Conservation (phyloP, 1,140 invertebrate genomes). For the Magallana angulata region DNA sequence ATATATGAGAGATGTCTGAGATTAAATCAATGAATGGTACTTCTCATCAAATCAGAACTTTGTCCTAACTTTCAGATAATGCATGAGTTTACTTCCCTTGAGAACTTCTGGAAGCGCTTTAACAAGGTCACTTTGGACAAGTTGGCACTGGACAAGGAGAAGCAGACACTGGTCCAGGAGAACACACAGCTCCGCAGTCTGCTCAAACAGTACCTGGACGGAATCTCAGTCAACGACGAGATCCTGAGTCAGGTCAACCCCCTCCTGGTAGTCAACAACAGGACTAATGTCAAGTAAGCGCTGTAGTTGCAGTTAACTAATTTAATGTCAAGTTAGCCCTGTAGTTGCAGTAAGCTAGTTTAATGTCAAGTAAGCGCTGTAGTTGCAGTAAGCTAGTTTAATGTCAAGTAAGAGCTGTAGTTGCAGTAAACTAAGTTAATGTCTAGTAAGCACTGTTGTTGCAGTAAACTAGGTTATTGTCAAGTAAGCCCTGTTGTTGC, state of each 20-base stretch:
- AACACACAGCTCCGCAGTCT: slow-evolving; percentile 77
- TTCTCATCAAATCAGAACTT: neutral
- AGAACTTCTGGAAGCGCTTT: slow-evolving; percentile 80
- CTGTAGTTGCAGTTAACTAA: neutral
- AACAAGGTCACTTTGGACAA: slow-evolving; percentile 79
- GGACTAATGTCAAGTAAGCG: slow-evolving; percentile 75
- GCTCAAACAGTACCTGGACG: slow-evolving; percentile 80
- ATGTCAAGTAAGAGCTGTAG: no score
- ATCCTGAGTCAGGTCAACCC: slow-evolving; percentile 78
- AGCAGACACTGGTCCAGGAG: slow-evolving; percentile 72
- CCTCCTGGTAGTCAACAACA: slow-evolving; percentile 78
- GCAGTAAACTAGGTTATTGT: no score
- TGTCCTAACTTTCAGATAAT: slow-evolving; percentile 68
- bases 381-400: no score
- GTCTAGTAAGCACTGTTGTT: no score
- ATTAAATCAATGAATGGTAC: no score
- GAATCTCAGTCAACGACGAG: slow-evolving; percentile 79
- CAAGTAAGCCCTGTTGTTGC: no score
- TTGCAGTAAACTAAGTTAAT: no score
- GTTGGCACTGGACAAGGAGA: slow-evolving; percentile 78
- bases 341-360: neutral
- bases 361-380: slow-evolving; percentile 64
- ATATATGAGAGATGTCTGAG: no score
- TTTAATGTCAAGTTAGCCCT: neutral
- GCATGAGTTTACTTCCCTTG: slow-evolving; percentile 75